Base-by-base conservation (phyloP, 2,113 vertebrate species). In the Neolamprologus sp. region DNA sequence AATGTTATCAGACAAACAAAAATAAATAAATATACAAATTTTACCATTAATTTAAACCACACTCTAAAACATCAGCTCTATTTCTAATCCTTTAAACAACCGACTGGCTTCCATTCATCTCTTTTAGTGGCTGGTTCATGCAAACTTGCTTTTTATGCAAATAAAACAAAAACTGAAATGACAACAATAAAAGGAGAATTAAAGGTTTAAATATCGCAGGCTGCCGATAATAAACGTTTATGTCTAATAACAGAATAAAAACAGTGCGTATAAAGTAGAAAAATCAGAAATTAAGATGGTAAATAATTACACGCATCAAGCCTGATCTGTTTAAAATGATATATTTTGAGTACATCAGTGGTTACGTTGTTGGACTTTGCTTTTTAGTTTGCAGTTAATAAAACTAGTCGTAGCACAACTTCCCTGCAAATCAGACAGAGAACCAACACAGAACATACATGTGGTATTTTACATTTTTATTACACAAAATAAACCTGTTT, bases 231-330 rank as follows among this genome's bases (percentile, higher is more conserved):
- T 28, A 26, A 75, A 31, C 1, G 16, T 31, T 78, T 49, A 2
- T 31, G 17, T 47, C 9, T 47, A 17, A 75, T 19, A 49, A 78
- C 0, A 2, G 9, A 49, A 49, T 31, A 2, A 49, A 49, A 78
- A 3, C 16, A 12, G 23, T 19, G 26, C 16, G 11, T 17, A 5
- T 28, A 0, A 28, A 75, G 0, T 0, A 11, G 42, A 19, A 28
- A n/a, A 28, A 49, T 78, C 7, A 8, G 45, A 31, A 49, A 78
- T 13, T n/a, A 49, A 47, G 42, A 19, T 78, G 7, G 10, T 49
- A 31, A 75, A 78, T 6, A 78, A 49, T 49, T 49, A 28, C 6
- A 78, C 0, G 26, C 26, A 12, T 19, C 16, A 8, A 78, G 71
- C 23, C 71, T 47, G 71, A 47, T 19, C 9, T 19, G 26, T 78